phyloP scores from a whole-genome alignment of 2,797 vertebrate genomes.

The Poecilia velifera region DNA sequence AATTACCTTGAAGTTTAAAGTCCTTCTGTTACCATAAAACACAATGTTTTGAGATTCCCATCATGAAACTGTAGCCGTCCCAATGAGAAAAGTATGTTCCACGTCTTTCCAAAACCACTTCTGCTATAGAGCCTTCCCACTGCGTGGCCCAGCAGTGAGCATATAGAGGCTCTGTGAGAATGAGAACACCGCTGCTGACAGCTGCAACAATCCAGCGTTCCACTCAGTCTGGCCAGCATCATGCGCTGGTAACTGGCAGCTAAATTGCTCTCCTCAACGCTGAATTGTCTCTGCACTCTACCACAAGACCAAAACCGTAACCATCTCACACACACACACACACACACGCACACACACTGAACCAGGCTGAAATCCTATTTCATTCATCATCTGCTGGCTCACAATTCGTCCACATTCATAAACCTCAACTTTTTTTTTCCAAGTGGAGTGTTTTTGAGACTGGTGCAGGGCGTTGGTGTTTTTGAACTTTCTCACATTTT shows the following conservation, averaged over 20 bases:
- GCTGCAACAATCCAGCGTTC: conserved; percentile 58
- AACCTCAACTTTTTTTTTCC: conserved; percentile 59
- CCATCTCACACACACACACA: conserved; percentile 30
- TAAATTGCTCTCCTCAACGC: conserved; percentile 68
- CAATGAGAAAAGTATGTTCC: conserved; percentile 66
- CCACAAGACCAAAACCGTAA: conserved; percentile 48
- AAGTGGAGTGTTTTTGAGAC: conserved; percentile 64
- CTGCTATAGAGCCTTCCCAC: conserved; percentile 63
- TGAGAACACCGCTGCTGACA: conserved; percentile 57
- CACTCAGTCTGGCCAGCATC: conserved; percentile 58
- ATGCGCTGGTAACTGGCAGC: conserved; percentile 66
- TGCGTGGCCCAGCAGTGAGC: conserved; percentile 43
- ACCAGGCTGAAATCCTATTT: conserved; percentile 63
- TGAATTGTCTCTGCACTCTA: conserved; percentile 66
- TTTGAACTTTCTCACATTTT: conserved; percentile 3
- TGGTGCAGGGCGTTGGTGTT: conserved; percentile 36
- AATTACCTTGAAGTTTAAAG: conserved; percentile 35
- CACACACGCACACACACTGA: conserved; percentile 54
- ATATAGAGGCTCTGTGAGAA: conserved; percentile 50
- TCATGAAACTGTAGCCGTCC: conserved; percentile 69
- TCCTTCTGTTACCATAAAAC: conserved; percentile 65
- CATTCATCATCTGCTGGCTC: conserved; percentile 75
- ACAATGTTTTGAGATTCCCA: conserved; percentile 68
- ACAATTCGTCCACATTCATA: conserved; percentile 67
- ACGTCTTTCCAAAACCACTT: conserved; percentile 72